Evolutionary conservation across 2,113 vertebrate genomes (phyloP), one percentile per base, ranked within the genome.

Genomic region (Hassar affinis): DNA sequence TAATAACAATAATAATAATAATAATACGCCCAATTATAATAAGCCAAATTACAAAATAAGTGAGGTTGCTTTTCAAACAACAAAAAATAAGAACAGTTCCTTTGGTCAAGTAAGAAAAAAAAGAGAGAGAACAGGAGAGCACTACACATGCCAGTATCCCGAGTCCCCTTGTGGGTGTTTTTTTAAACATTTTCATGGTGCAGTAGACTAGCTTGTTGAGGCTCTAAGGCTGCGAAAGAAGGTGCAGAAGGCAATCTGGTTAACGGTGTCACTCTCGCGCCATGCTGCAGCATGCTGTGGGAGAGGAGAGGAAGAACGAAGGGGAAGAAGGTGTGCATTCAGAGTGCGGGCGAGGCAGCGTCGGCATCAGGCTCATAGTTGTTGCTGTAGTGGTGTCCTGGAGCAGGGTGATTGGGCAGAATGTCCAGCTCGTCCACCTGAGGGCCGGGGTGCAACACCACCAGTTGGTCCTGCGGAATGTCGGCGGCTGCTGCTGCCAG

Each of bases 401-500:
- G 92, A 6, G 93, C 90, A 1, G 97, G 96, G 2, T 95, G 96
- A 86, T 93, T 95, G 62, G 98, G 98, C 11, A 99, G 94, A 89
- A 93, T 97, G 92, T 99, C 98, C 92, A 99, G 93, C 94, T 99
- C 98, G 1, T 99, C 98, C 86, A 99, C 98, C 54, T 99, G 98
- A 0, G 98, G 98, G 6, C 97, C 97, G 0, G 98, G 97, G 52
- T 98, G 96, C 96, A 98, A 94, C 82, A 95, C 97, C 81, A 99
- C 97, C 75, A 98, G 94, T 93, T 99, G 97, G 90, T 99, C 97
- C 91, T 99, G 98, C 74, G 98, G 98, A 91, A 99, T 97, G 90
- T 99, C 98, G 2, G 98, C 97, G 0, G 97, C 98, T 0, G 98
- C 98, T 0, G 98, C 98, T 0, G 97, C 98, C 79, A 99, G 86